These are phyloP conservation scores for Drosophila flavopinicola DNA, from an alignment of 2,888 invertebrate genomes.

Conservation along the genomic window DNA sequence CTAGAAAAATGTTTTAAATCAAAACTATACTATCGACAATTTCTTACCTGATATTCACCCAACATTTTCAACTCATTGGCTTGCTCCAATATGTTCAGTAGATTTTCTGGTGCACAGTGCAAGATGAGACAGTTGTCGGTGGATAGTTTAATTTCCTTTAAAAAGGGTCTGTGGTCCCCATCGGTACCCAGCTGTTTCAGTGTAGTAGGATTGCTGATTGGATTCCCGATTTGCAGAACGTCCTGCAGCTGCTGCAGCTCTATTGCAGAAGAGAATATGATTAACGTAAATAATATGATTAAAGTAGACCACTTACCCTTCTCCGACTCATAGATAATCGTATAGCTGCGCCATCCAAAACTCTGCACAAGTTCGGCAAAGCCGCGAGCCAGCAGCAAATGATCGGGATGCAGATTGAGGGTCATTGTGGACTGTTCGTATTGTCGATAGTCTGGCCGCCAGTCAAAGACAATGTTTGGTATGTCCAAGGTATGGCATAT, in stretches of 20 bases:
- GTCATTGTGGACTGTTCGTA: slow-evolving; percentile 85
- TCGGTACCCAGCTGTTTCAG: slow-evolving; percentile 87
- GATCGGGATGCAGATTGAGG: slow-evolving; percentile 90
- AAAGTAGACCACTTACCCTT: slow-evolving; percentile 86
- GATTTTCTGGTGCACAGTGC: slow-evolving; percentile 89
- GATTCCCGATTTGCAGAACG: slow-evolving; percentile 89
- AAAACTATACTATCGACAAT: too few relatives aligned
- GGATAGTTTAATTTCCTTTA: slow-evolving; percentile 90
- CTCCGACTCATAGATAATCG: slow-evolving; percentile 93
- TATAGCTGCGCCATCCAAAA: slow-evolving; percentile 92
- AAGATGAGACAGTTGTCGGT: slow-evolving; percentile 90
- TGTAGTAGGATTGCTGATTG: slow-evolving; percentile 88
- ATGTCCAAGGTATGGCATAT: slow-evolving; percentile 88
- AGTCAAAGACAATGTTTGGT: slow-evolving; percentile 87
- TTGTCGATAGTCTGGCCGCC: slow-evolving; percentile 85
- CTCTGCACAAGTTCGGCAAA: slow-evolving; percentile 90
- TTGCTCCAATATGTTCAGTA: slow-evolving; percentile 88
- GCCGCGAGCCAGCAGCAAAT: slow-evolving; percentile 88
- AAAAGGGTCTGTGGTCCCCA: slow-evolving; percentile 87
- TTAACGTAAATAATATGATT: fast-evolving
- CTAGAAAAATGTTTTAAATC: too few relatives aligned
- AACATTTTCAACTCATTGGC: slow-evolving; percentile 93
- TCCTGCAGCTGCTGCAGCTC: slow-evolving; percentile 92
- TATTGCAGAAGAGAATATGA: slow-evolving; percentile 18
- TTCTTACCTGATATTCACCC: slow-evolving; percentile 91